Evolutionary conservation across 2,797 vertebrate genomes (phyloP), one percentile per base, ranked within the genome.

Genomic region (Phrynocephalus guinanensis): DNA sequence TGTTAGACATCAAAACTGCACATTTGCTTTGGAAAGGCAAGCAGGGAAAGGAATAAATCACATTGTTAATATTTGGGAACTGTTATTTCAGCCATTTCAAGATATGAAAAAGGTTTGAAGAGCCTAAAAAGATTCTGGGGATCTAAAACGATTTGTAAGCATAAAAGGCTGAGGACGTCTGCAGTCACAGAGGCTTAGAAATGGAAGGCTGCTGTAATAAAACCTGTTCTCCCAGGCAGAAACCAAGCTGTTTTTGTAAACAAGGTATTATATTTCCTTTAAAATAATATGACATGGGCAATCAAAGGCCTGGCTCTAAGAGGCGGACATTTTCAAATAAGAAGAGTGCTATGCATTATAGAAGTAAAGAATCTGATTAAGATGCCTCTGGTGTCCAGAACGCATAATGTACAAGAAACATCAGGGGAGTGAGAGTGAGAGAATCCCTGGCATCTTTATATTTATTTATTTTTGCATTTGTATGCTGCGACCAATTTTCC

Each of bases 181-280:
- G 20, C 33, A 33, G 66, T 8, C 50, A 79, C 5, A 79, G 28
- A 26, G 2, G 16, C 24, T 72, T 60, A 10, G 6, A 66, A 48
- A 18, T 20, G 24, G 44, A 90, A 68, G 13, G 13, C 0, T 0
- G 0, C 5, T 10, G 6, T 71, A 85, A 82, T 67, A 76, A 66
- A 91, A 89, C 52, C 73, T 77, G 33, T n/a, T 88, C 86, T 87
- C 89, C n/a, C 3, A 73, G 88, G 44, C 83, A 85, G 2, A 2
- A 22, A 90, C 75, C 24, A 77, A 44, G 38, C 38, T 82, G 76
- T 38, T 79, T 26, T 33, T 70, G 80, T 28, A 90, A 93, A 82
- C 71, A 90, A 80, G 1, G 0, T 11, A 0, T 68, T 76, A 44
- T 16, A 2, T 72, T 68, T 88, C 52, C 87, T 92, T 67, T 52